Evolutionary conservation across 2,113 vertebrate genomes (phyloP), one percentile per base, ranked within the genome.

Genomic region (Miniopterus natalensis): DNA sequence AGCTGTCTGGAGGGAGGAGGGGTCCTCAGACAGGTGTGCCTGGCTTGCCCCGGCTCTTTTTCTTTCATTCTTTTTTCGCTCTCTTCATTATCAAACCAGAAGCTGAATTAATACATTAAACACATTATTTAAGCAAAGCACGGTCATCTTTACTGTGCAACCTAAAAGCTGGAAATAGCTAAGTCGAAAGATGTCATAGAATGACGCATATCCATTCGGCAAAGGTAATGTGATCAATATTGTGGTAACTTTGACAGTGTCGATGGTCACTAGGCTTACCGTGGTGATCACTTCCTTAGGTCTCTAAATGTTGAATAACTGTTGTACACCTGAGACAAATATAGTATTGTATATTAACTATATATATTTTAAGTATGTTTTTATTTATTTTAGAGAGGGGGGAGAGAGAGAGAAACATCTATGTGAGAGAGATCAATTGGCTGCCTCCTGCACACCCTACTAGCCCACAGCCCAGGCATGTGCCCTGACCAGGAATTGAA

Each of bases 21-120:
- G 2, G 21, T 0, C 1, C 70, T 0, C 2, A 12, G 25, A 8
- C 13, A 3, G 13, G 17, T 6, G 25, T 2, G 9, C 11, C 11
- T 0, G 8, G 36, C n/a, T 25, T 2, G 0, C 4, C 11, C 14
- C 0, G 14, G 47, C 6, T 31, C 11, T 2, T 36, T 25, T 21
- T 18, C 40, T n/a, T 59, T 51, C 17, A 0, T 18, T 21, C 20
- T 78, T 2, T 25, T 49, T 80, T 25, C 77, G 6, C 45, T 47
- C 57, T 51, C 57, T 59, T n/a, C 13, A 11, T 45, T 63, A 40
- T n/a, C 45, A 71, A 25, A 3, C 53, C 27, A 10, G 40, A 84
- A 70, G 45, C 6, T 8, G 70, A 68, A 5, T 75, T 66, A 8
- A 9, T 47, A 20, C 36, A 2, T 36, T 25, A 51, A 21, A 23